These are phyloP conservation scores for Diarsia mendica DNA, from an alignment of 2,888 invertebrate genomes.

Conservation along the genomic window DNA sequence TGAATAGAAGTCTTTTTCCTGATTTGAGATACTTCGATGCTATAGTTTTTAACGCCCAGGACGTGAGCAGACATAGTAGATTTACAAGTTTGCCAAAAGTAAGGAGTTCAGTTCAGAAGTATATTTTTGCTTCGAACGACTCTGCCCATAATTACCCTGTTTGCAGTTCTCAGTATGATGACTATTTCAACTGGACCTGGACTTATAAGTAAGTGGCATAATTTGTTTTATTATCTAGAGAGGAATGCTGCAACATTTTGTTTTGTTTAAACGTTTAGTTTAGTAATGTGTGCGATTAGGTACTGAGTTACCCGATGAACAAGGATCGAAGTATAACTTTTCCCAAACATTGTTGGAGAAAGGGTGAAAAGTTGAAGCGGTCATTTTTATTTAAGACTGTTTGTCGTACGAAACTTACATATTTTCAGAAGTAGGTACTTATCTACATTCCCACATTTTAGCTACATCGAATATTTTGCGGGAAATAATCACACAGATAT, in stretches of 20 bases:
- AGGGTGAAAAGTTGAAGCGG: neutral
- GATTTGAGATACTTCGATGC: constrained; percentile 82
- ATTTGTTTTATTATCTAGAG: neutral
- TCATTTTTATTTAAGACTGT: neutral
- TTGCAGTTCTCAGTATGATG: constrained; percentile 77
- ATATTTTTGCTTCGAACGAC: constrained; percentile 82
- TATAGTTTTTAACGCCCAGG: constrained; percentile 79
- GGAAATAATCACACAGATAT: neutral
- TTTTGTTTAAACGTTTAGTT: neutral
- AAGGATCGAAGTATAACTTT: neutral
- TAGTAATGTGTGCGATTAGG: too few relatives aligned
- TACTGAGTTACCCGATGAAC: neutral
- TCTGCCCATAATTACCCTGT: constrained; percentile 82
- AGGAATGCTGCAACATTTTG: neutral
- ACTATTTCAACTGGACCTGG: constrained; percentile 87
- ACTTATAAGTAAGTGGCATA: constrained; percentile 78
- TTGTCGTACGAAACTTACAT: neutral
- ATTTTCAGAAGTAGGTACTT: too few relatives aligned
- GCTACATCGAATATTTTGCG: neutral
- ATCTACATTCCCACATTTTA: neutral
- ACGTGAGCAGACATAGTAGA: constrained; percentile 66
- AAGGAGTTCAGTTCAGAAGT: constrained; percentile 79
- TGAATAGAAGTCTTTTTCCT: constrained; percentile 74
- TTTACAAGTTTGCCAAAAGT: constrained; percentile 65
- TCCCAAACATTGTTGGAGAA: too few relatives aligned